Evolutionary conservation across 2,797 vertebrate genomes (phyloP), one percentile per base, ranked within the genome.

Genomic region (Argya squamiceps): DNA sequence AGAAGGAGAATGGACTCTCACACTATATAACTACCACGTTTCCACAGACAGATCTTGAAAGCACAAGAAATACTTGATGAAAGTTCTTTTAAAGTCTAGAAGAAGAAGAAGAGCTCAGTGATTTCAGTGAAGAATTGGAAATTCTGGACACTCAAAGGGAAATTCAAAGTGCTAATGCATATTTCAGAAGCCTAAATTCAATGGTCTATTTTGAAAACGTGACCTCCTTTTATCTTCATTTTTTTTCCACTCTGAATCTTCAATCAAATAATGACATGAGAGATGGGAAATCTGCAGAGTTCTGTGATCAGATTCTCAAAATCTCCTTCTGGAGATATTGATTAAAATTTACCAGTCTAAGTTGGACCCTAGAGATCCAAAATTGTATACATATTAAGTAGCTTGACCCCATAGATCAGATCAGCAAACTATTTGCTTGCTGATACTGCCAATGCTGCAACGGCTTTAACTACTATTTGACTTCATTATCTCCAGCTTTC

Each of bases 151-250:
- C 12, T 87, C 11, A 55, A 64, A 91, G 53, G n/a, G 43, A 93
- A 91, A 89, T 80, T n/a, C 37, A 43, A 41, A 27, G 15, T 24
- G 15, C 47, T 59, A 80, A 88, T 84, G 13, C 27, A 50, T 93
- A 74, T 93, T 96, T 92, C 64, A 93, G 59, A 83, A 89, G 27
- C 41, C 32, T 59, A 73, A 73, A 79, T 71, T 93, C 81, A 89
- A 14, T 15, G 22, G 29, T 50, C 52, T 59, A 0, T 88, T 93
- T 83, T 89, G 84, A 91, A 94, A 95, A 80, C 1, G 1, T 39
- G 49, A 70, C 71, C 13, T 64, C 41, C 36, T 82, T 89, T 93
- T 74, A 80, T 83, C 80, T 36, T 49, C 37, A 27, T 70, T 87
- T 93, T 93, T 52, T 84, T 89, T 76, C 47, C 15, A n/a, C 79